Conservation (phyloP, 1,140 invertebrate genomes). For the Gryllus bimaculatus region DNA sequence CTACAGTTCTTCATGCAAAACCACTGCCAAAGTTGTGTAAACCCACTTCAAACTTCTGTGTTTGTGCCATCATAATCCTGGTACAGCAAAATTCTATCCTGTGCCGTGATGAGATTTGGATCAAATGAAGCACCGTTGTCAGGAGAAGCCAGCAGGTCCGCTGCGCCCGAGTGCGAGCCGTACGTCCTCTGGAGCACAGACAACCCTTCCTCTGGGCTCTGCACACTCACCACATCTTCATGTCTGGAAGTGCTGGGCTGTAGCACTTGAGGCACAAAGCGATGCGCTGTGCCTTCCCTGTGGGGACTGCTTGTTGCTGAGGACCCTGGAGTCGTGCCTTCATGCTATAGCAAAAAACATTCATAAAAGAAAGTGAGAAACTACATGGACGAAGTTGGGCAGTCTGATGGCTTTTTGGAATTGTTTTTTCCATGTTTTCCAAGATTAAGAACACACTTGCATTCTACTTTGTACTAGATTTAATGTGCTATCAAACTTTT, state of each 20-base stretch:
- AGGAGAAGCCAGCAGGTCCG: not conserved
- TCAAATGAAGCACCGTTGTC: not conserved
- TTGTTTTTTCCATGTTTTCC: too few relatives aligned
- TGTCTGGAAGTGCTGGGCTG: not conserved
- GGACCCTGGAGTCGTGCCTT: not conserved
- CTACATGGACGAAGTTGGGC: too few relatives aligned
- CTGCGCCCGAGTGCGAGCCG: slow-evolving; percentile 7
- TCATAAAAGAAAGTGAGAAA: not conserved
- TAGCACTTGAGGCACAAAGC: slow-evolving; percentile 14
- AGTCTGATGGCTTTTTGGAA: too few relatives aligned
- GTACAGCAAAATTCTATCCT: slow-evolving; percentile 14
- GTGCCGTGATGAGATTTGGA: not conserved
- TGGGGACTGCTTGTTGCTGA: not conserved
- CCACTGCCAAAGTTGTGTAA: not conserved
- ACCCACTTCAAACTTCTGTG: slow-evolving; percentile 16
- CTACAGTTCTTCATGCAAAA: not conserved
- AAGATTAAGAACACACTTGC: too few relatives aligned
- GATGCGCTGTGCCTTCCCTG: not conserved
- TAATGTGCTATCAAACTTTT: too few relatives aligned
- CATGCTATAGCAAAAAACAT: not conserved
- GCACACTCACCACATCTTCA: slow-evolving; percentile 10
- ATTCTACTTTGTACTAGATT: too few relatives aligned
- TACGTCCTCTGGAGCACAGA: slow-evolving; percentile 18
- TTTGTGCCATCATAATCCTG: slow-evolving; percentile 21
- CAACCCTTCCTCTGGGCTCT: slow-evolving; percentile 17